Base-by-base conservation (phyloP, 2,113 vertebrate genomes). In the Sturnus vulgaris region DNA sequence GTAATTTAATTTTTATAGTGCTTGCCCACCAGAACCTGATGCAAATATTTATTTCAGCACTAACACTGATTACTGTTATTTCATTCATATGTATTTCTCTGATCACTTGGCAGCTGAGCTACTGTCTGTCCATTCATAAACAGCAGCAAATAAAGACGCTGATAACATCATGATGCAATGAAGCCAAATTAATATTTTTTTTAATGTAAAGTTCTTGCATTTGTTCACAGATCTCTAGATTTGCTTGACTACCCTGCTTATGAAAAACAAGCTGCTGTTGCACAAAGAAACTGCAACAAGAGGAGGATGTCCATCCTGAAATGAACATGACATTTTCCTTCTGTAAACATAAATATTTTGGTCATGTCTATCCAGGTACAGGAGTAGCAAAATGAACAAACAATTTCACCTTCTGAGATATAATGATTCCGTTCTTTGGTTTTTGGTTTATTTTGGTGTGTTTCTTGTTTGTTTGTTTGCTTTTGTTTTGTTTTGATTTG, bases 1-100 rank as follows among this genome's bases (percentile, higher is more conserved):
- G 39, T 66, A 63, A 77, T 93, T 93, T 85, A 56, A 47, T 68
- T 93, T 93, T 88, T 94, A 80, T 83, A 64, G 7, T 11, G 52
- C 27, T 81, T 66, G 11, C 19, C 22, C 4, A 3, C 88, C 81
- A 94, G 65, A 82, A 84, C 47, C 39, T 86, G 59, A 64, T 90
- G 18, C 25, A 88, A 73, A 86, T 88, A 82, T 88, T 88, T 94
- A 80, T 86, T 77, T 93, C 35, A 78, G 27, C 47, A 22, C 40
- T 92, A 39, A 59, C 21, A 13, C 16, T 37, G 60, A 69, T 93
- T 90, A 39, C 61, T 73, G 15, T 65, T 90, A 52, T 82, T 89
- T 73, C 40, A 77, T 95, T 90, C 30, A 52, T 52, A 42, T 8
- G 2, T n/a, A 70, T 90, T 90, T 88, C 14, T 69, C 56, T 93